A percentile compares a stretch with the other conserved stretches of the same genome.
Conservation (phyloP, 1,140 invertebrate genomes). For the Laupala kohalensis region DNA sequence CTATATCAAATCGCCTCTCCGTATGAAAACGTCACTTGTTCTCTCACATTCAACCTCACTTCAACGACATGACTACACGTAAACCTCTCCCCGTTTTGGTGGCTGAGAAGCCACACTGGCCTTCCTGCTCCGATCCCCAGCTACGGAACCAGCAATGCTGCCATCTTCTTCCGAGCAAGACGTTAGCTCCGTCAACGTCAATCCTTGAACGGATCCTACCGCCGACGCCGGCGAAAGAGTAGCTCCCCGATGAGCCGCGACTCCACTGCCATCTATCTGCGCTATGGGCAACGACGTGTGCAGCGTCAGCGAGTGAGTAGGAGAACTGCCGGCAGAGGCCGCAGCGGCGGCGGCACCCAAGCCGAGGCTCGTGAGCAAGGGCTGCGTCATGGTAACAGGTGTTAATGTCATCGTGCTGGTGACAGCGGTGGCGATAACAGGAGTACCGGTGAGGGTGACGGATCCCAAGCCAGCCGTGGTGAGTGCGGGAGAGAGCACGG, state of each 20-base stretch:
- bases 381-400: conserved; percentile 30
- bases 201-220: conserved; percentile 1
- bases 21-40: no score
- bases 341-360: conserved; percentile 27
- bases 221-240: conserved; percentile 24
- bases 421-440: conserved; percentile 22
- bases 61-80: conserved; percentile 26
- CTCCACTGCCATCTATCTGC: conserved; percentile 17
- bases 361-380: conserved; percentile 28
- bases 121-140: conserved; percentile 27
- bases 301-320: background rate
- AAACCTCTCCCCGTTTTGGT: conserved; percentile 38
- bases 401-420: conserved; percentile 11
- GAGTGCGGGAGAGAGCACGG: conserved; percentile 46
- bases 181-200: conserved; percentile 24
- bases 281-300: conserved; percentile 6
- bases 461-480: conserved; percentile 36
- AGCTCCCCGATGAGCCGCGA: conserved; percentile 22
- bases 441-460: conserved; percentile 33
- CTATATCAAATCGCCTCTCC: no score
- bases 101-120: conserved; percentile 25
- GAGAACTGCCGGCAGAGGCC: conserved; percentile 12
- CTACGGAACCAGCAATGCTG: background rate
- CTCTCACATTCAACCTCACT: background rate
- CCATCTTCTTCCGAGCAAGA: conserved; percentile 4